Evolutionary conservation across 35 echinoderm and acorn worm genomes (phyloP).

Genomic region (Patiria miniata): DNA sequence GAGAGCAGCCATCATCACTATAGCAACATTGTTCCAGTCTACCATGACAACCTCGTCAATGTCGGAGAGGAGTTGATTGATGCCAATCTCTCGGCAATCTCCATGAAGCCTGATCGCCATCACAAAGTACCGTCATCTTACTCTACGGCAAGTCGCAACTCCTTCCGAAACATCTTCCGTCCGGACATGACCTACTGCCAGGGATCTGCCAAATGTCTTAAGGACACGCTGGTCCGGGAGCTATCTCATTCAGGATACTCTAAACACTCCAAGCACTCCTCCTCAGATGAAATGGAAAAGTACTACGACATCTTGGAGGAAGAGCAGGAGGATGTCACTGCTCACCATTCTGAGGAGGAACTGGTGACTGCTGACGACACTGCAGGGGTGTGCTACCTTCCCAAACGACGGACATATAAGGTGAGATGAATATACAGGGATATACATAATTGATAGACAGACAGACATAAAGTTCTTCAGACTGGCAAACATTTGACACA

Average conservation of each 20-base stretch:
- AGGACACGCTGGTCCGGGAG: conserved; percentile 45
- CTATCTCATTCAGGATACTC: background rate
- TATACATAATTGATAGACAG: too few species aligned
- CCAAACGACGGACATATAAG: conserved; percentile 23
- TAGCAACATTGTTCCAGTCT: conserved; percentile 51
- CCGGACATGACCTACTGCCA: conserved; percentile 86
- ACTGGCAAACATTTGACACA: too few species aligned
- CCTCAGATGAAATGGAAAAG: conserved; percentile 10
- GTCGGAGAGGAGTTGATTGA: conserved; percentile 59
- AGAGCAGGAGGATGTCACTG: conserved; percentile 59
- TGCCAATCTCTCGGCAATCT: conserved; percentile 67
- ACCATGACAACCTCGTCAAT: conserved; percentile 53
- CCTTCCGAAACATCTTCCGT: conserved; percentile 90
- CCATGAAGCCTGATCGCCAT: conserved; percentile 54
- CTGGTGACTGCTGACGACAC: conserved; percentile 71
- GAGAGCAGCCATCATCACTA: conserved; percentile 29
- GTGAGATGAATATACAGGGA: background rate
- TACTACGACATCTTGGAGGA: conserved; percentile 44
- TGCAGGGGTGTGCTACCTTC: conserved; percentile 79
- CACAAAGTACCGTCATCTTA: conserved; percentile 25
- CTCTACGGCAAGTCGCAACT: conserved; percentile 66
- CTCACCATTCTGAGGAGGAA: conserved; percentile 71
- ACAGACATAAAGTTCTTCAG: too few species aligned
- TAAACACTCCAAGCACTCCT: background rate
- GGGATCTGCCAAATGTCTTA: conserved; percentile 60